These are phyloP conservation scores for Solen grandis DNA, from an alignment of 1,140 invertebrate species.

Conservation along the genomic window DNA sequence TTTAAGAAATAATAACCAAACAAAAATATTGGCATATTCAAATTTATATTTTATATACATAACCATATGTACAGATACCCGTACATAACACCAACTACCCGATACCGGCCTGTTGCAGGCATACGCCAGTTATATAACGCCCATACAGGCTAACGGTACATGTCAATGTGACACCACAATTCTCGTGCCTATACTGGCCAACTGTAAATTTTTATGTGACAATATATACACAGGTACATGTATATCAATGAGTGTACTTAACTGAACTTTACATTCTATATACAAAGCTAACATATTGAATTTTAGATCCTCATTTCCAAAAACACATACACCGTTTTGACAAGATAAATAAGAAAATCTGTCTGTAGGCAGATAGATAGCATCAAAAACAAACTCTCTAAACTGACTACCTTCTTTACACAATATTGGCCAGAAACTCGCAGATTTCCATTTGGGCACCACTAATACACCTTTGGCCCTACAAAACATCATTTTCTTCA, in stretches of 20 bases:
- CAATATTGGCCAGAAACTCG: conserved; percentile 10
- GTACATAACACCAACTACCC: not conserved
- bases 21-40: not conserved
- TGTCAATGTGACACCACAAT: not conserved
- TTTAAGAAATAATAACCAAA: not conserved
- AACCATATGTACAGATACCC: not conserved
- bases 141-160: not conserved
- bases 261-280: not conserved
- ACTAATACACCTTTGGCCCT: not conserved
- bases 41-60: not conserved
- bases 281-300: conserved; percentile 35
- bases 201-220: not conserved
- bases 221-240: not conserved
- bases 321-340: conserved; percentile 31
- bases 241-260: not conserved
- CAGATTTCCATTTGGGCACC: conserved; percentile 1
- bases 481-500: conserved; percentile 36
- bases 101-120: not conserved
- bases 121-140: not conserved
- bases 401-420: not conserved
- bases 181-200: not conserved
- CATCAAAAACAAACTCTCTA: not conserved
- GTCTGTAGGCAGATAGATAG: conserved; percentile 24
- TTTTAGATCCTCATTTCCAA: conserved; percentile 38
- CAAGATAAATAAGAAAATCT: conserved; percentile 28